These are phyloP conservation scores for Yponomeuta cagnagella DNA, from an alignment of 2,888 invertebrate species.

Conservation along the genomic window DNA sequence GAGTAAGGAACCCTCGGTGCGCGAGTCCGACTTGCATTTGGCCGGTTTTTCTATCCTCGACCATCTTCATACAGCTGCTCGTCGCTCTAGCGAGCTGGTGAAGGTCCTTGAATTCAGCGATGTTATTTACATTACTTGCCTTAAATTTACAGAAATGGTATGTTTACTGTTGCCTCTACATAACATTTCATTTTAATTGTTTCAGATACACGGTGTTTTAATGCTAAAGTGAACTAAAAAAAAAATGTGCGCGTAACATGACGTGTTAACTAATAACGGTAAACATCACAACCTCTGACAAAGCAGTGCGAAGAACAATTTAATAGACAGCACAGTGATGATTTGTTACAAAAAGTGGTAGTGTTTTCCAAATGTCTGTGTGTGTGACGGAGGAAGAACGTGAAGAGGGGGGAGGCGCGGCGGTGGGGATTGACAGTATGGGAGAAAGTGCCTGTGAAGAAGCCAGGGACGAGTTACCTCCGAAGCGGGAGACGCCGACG, in stretches of 20 bases:
- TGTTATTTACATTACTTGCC: too few species aligned
- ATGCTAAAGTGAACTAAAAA: background rate
- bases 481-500: constrained; percentile 70
- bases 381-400: constrained; percentile 64
- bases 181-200: too few species aligned
- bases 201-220: background rate
- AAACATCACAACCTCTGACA: background rate
- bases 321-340: background rate
- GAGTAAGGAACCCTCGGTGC: too few species aligned
- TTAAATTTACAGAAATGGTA: too few species aligned
- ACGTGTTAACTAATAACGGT: background rate
- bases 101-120: too few species aligned
- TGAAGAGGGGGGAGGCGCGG: constrained; percentile 52
- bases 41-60: too few species aligned
- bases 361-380: constrained; percentile 48
- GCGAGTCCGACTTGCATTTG: too few species aligned
- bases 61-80: too few species aligned
- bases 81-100: too few species aligned
- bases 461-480: constrained; percentile 26
- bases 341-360: background rate
- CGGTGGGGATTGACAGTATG: constrained; percentile 29
- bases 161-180: too few species aligned
- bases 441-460: constrained; percentile 22
- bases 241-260: background rate
- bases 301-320: background rate